These are phyloP conservation scores for Theocolax elegans DNA, from an alignment of 1,140 invertebrate species.

Conservation along the genomic window DNA sequence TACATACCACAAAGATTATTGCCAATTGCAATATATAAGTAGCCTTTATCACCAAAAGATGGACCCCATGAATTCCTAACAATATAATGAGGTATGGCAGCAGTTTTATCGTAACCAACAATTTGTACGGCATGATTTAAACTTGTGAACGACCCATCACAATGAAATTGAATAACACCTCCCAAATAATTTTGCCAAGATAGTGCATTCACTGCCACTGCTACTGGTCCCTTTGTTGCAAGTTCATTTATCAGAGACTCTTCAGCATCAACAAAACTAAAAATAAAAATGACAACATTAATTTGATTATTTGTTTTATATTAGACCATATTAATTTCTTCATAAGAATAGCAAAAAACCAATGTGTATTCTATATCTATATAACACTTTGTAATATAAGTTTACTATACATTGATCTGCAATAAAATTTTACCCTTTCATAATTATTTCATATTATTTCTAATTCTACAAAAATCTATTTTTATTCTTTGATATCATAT, in stretches of 20 bases:
- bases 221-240: slow-evolving; percentile 79
- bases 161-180: slow-evolving; percentile 86
- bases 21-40: slow-evolving; percentile 81
- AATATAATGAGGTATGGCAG: slow-evolving; percentile 83
- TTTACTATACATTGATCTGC: too few relatives aligned
- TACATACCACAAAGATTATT: slow-evolving; percentile 80
- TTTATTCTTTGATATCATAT: too few relatives aligned
- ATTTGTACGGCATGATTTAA: slow-evolving; percentile 89
- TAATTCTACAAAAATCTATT: too few relatives aligned
- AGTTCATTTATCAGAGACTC: slow-evolving; percentile 74
- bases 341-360: background rate
- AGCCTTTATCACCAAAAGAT: slow-evolving; percentile 81
- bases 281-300: background rate
- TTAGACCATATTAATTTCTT: background rate
- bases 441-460: too few relatives aligned
- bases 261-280: slow-evolving; percentile 76
- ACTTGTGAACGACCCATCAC: slow-evolving; percentile 72
- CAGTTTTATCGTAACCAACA: slow-evolving; percentile 83
- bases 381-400: too few relatives aligned
- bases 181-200: slow-evolving; percentile 91
- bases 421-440: too few relatives aligned
- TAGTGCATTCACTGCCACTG: slow-evolving; percentile 83
- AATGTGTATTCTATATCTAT: too few relatives aligned
- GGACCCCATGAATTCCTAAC: slow-evolving; percentile 88
- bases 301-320: too few relatives aligned